Evolutionary conservation across 2,797 vertebrate species (phyloP).

Genomic region (Tragopan temminckii): DNA sequence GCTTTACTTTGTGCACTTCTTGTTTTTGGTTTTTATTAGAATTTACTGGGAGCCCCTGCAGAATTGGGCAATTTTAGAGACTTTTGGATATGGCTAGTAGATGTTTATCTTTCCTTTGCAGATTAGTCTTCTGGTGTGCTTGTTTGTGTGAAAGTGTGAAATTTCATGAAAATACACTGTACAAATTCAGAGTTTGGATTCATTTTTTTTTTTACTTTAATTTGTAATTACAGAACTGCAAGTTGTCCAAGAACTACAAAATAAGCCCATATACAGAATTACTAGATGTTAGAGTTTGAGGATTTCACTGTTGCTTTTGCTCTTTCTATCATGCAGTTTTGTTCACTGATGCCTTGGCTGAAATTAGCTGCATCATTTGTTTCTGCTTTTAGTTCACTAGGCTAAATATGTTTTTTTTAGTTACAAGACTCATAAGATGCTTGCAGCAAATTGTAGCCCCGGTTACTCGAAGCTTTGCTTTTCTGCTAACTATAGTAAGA

Average conservation of each 20-base stretch:
- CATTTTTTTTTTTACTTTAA: background rate
- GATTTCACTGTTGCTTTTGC: slow-evolving; percentile 17
- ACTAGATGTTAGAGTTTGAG: background rate
- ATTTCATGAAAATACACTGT: background rate
- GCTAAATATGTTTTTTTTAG: slow-evolving; percentile 52
- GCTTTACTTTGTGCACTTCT: background rate
- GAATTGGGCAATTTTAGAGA: background rate
- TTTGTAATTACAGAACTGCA: background rate
- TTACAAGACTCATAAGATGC: slow-evolving; percentile 33
- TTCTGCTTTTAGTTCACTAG: slow-evolving; percentile 63
- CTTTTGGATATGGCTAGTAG: background rate
- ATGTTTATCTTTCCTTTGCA: background rate
- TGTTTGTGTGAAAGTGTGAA: background rate
- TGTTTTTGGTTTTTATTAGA: background rate
- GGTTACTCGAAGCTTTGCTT: slow-evolving; percentile 60
- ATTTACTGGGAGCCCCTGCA: background rate
- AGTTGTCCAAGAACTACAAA: background rate
- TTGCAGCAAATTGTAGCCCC: slow-evolving; percentile 58
- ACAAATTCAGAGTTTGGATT: background rate
- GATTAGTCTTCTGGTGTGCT: background rate
- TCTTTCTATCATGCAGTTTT: slow-evolving; percentile 19
- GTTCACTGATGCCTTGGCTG: slow-evolving; percentile 25
- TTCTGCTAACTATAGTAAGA: slow-evolving; percentile 69
- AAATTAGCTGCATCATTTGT: slow-evolving; percentile 24
- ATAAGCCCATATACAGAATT: background rate